Base-by-base conservation (phyloP, 2,113 vertebrate genomes). In the Hassar affinis region DNA sequence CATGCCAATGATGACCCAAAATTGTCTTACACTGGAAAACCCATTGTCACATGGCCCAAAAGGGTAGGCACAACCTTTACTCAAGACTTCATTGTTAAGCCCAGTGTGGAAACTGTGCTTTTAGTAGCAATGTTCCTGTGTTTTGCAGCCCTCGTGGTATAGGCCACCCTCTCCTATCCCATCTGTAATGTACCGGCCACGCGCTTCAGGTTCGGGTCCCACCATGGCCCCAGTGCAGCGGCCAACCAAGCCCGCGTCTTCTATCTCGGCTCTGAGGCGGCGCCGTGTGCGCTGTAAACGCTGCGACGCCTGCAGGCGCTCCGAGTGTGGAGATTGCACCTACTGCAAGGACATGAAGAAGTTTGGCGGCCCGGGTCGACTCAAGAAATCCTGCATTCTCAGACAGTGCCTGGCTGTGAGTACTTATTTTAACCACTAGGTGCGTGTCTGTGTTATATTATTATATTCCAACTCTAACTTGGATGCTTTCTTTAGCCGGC, bases 281-380 rank as follows among this genome's bases (percentile, higher is more conserved):
- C 90, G 98, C 76, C 91, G 98, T 1, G 97, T 99, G 56, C 93
- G 98, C 30, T 99, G 97, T 88, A 95, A 97, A 17, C 97, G 95
- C 85, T 99, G 98, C 82, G 94, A 95, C n/a, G 97, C 93, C 14
- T 99, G 98, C 90, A 90, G 95, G 88, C 95, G 98, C 85, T 95
- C 94, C 51, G 97, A 97, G 92, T 99, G 98, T 38, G 96, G 97
- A 77, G 93, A 94, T 80, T 99, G 98, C 91, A 95, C 96, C 88
- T 98, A 95, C 89, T 98, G 97, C 92, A 95, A 94, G 25, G 97
- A 98, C 92, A 98, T 98, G 97, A 96, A 96, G 93, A 98, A 97
- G 89, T 98, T 97, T 18, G 97, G 97, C 0, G 97, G 97, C 0
- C 96, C 97, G 6, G 97, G 97, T 14, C 94, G 97, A 42, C 97